Percentiles rank a stretch among this genome's conserved stretches.
Conservation (phyloP, 2,113 vertebrate genomes). For the Cathartes aura region DNA sequence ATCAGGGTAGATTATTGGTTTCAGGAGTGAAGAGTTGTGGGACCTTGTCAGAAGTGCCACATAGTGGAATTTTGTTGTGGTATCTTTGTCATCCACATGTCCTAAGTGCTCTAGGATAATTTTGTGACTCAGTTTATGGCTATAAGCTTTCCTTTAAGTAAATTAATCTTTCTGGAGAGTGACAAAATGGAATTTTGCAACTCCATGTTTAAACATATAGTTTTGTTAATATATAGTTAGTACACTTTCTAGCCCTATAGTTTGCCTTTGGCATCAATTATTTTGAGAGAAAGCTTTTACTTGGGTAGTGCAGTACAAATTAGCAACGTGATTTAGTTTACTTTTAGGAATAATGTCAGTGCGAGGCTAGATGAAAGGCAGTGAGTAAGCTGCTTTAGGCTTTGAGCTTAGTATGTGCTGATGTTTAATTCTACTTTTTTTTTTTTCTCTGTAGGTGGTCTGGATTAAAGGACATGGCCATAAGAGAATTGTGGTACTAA, state of each 20-base stretch:
- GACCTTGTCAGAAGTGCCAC: not conserved
- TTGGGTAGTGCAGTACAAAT: not conserved
- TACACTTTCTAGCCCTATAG: not conserved
- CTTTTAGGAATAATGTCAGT: not conserved
- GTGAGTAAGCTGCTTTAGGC: not conserved
- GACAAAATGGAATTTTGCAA: not conserved
- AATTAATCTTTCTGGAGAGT: not conserved
- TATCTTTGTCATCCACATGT: not conserved
- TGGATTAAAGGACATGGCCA: constrained; percentile 99
- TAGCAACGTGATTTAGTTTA: not conserved
- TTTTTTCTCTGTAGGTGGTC: constrained; percentile 83
- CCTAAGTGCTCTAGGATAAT: not conserved
- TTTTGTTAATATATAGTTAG: not conserved
- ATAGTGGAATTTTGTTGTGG: not conserved
- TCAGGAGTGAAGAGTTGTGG: not conserved
- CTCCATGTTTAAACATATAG: not conserved
- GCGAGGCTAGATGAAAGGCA: not conserved
- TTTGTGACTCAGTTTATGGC: not conserved
- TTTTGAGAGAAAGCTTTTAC: not conserved
- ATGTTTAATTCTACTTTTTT: not conserved
- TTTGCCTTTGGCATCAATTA: not conserved
- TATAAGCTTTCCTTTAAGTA: not conserved
- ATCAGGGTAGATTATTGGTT: not conserved
- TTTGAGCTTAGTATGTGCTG: not conserved
- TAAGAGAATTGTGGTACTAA: constrained; percentile 97